Percentiles rank a stretch among this genome's conserved stretches.
These are phyloP conservation scores for Trachelus stipa DNA, from an alignment of 2,888 invertebrate species.

Conservation along the genomic window DNA sequence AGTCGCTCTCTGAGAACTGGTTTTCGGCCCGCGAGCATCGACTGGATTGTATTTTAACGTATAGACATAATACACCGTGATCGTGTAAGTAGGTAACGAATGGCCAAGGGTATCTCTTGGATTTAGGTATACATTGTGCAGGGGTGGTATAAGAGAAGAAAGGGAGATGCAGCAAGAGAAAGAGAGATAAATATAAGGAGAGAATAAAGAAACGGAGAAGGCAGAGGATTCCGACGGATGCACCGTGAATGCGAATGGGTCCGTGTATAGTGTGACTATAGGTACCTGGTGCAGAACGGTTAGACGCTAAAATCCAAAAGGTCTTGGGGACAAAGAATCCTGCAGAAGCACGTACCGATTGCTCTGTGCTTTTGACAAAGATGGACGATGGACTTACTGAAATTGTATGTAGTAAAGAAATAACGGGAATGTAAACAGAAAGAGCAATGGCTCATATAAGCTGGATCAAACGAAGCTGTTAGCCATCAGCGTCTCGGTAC, in stretches of 20 bases:
- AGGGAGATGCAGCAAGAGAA: constrained; percentile 11
- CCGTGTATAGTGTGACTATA: background rate
- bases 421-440: background rate
- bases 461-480: background rate
- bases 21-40: background rate
- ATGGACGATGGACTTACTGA: background rate
- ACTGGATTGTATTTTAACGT: background rate
- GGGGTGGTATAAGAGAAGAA: background rate
- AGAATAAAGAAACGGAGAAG: constrained; percentile 13
- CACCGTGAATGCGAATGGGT: constrained; percentile 34
- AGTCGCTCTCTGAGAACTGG: background rate
- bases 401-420: background rate
- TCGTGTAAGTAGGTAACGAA: background rate
- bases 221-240: constrained; percentile 28
- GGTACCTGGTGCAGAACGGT: constrained; percentile 32
- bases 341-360: background rate
- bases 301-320: constrained; percentile 34
- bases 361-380: background rate
- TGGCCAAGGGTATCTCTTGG: background rate
- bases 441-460: background rate
- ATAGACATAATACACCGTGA: background rate
- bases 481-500: background rate
- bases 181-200: constrained; percentile 13
- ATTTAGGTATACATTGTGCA: background rate
- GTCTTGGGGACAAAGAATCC: constrained; percentile 32